Base-by-base conservation (phyloP, 2,113 vertebrate species). In the Pseudorasbora parva region DNA sequence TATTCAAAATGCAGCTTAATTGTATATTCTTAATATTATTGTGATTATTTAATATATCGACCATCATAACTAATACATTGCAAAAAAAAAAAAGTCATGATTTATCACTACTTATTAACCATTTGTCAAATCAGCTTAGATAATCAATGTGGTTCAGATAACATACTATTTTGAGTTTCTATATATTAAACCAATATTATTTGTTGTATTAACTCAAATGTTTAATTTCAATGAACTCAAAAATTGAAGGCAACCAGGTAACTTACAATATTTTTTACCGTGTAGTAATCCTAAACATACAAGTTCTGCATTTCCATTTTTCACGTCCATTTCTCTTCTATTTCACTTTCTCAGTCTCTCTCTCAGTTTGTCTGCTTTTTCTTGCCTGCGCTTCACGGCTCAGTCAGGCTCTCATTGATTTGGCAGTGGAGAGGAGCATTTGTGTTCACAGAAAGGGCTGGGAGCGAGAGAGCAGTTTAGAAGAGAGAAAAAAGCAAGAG, bases 401-500 rank as follows among this genome's bases (percentile, higher is more conserved):
- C 51, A 78, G 64, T 69, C 47, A 69, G 27, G 3, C 49, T 56
- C 73, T 77, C 73, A 84, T 69, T 77, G 73, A 84, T 84, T 84
- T 59, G 27, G 62, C 74, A 78, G 49, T 33, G 4, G 30, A 25
- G 12, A 76, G 71, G 41, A 30, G 71, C 43, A 47, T 66, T 80
- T 62, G 76, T 62, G 76, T n/a, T 60, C 57, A 62, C 14, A 83
- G n/a, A 43, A 62, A 62, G 41, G 37, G 73, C 56, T 75, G 12
- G 33, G 37, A 83, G 71, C 43, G 33, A 54, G 45, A 37, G 51
- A 72, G 49, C 41, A 2, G 60, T 66, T 76, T 47, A 64, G 60
- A 75, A 27, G n/a, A 69, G 23, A 73, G 17, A 27, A 33, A 75
- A 66, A 62, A 73, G 59, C 4, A 71, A 62, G 57, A 15, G 4